These are phyloP conservation scores for Papilio polyxenes DNA, from an alignment of 1,140 invertebrate species.

Conservation along the genomic window DNA sequence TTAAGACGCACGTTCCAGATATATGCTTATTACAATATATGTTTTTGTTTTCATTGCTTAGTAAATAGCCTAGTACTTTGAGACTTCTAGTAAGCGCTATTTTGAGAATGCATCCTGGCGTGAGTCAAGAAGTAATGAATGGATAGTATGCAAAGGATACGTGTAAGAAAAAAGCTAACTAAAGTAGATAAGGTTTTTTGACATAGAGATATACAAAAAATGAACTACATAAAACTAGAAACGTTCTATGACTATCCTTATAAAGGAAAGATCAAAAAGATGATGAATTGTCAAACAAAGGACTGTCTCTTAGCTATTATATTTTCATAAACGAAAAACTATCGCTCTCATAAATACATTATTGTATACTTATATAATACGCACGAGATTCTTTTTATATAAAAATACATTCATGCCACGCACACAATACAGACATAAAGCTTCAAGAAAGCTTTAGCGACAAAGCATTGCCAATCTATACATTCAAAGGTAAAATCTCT, in stretches of 20 bases:
- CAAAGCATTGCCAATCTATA: not conserved
- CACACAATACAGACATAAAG: not conserved
- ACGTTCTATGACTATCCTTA: too few relatives aligned
- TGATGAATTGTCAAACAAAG: too few relatives aligned
- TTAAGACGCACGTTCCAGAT: not conserved
- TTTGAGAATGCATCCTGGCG: not conserved
- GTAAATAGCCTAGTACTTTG: not conserved
- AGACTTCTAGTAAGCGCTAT: not conserved
- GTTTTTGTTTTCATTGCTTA: not conserved
- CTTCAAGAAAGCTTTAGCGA: conserved; percentile 5
- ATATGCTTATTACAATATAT: not conserved
- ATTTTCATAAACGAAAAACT: too few relatives aligned
- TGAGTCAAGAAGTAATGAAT: not conserved
- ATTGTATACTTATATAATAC: not conserved
- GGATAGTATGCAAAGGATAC: too few relatives aligned
- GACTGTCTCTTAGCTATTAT: too few relatives aligned
- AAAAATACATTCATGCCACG: not conserved
- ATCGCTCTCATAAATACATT: too few relatives aligned
- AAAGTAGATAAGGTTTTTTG: too few relatives aligned
- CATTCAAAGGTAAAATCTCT: not conserved
- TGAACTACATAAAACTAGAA: too few relatives aligned
- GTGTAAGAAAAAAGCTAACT: too few relatives aligned
- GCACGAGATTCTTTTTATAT: not conserved
- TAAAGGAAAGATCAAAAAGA: too few relatives aligned
- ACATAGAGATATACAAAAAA: too few relatives aligned